Conservation (phyloP, 1,140 invertebrate genomes). For the Calephelis virginiensis region DNA sequence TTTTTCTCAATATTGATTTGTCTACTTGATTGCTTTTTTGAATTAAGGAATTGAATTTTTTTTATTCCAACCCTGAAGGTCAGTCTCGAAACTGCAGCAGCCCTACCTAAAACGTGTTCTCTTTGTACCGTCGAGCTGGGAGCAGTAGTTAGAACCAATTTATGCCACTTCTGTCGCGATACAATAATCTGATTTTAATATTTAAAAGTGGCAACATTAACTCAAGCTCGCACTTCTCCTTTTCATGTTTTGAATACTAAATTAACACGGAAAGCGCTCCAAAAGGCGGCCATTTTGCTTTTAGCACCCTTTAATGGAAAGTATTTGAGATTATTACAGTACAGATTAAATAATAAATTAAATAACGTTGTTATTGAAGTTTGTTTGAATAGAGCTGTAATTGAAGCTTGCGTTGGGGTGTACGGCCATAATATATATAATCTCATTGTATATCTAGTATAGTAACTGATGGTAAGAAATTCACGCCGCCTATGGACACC, state of each 20-base stretch:
- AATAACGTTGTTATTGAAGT: constrained; percentile 13
- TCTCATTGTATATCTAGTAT: no score
- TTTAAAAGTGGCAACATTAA: constrained; percentile 69
- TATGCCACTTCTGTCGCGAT: constrained; percentile 52
- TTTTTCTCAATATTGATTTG: no score
- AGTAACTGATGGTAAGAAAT: no score
- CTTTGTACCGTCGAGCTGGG: constrained; percentile 24
- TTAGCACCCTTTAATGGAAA: constrained; percentile 70
- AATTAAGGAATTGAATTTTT: no score
- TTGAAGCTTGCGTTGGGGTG: background rate
- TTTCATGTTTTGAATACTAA: constrained; percentile 67
- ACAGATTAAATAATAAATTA: constrained; percentile 16
- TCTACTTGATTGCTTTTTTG: no score
- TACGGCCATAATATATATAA: background rate
- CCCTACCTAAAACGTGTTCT: constrained; percentile 21
- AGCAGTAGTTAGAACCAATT: constrained; percentile 51
- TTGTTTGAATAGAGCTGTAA: background rate
- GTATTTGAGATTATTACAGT: constrained; percentile 30
- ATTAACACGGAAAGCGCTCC: constrained; percentile 55
- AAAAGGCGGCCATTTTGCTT: constrained; percentile 67
- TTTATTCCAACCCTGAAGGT: background rate
- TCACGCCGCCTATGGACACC: no score
- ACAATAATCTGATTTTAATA: constrained; percentile 71
- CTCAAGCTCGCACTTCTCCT: constrained; percentile 52
- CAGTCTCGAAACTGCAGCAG: background rate